Base-by-base conservation (phyloP, 2,113 vertebrate species). In the Macrotus californicus region DNA sequence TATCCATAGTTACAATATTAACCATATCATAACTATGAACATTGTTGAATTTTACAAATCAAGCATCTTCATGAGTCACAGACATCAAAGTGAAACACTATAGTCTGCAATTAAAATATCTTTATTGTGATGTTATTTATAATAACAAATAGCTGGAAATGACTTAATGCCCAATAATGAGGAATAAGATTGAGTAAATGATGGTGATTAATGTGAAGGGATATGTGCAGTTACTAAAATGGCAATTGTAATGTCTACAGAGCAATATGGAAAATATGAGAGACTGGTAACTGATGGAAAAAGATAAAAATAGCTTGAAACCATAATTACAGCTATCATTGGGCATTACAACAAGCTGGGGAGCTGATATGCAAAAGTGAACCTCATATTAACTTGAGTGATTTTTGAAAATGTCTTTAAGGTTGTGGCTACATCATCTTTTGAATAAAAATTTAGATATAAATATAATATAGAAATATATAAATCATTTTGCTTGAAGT, bases 171-270 rank as follows among this genome's bases (percentile, higher is more conserved):
- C 21, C 46, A 89, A 80, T 1, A 82, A 56, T 34, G 77, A 94
- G 48, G 34, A 54, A 6, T 22, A 90, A 72, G 86, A 79, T 61
- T 81, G 52, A 64, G 29, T 61, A 77, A 94, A 56, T 1, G 34
- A 81, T 79, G 16, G 39, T 34, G 1, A 72, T 43, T 64, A 14
- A 14, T 22, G 6, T 56, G 82, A 72, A 13, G 6, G 66, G 72
- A 41, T 67, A 81, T 39, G 89, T 22, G 39, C 3, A 43, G 36
- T 85, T 93, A 82, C 91, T 94, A 86, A 94, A 93, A 95, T 82
- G 34, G 54, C 72, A 85, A 94, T 82, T 81, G 73, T 29, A 79
- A 54, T 54, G 43, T 91, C 59, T 84, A 46, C 13, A 48, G 66
- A 90, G 34, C 31, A 80, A n/a, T 41, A 67, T n/a, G 46, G 29